Conservation (phyloP, 1,140 invertebrate genomes). For the Lepidurus couesii region DNA sequence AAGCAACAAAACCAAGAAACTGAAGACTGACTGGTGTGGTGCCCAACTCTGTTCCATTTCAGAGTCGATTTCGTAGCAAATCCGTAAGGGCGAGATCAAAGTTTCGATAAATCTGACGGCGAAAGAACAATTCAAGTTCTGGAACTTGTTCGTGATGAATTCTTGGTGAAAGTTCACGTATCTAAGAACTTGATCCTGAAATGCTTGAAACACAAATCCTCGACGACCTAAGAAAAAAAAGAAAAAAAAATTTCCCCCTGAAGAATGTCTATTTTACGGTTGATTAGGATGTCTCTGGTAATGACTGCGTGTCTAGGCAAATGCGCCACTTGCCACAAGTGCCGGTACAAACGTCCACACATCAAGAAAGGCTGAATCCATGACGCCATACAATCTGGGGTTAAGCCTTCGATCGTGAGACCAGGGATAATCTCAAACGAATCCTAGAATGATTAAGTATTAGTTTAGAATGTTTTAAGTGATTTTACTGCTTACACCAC, state of each 20-base stretch:
- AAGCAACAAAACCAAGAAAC: neutral
- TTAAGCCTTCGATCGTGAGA: neutral
- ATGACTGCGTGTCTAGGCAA: neutral
- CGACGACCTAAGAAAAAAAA: neutral
- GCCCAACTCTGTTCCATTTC: neutral
- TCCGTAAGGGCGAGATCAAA: neutral
- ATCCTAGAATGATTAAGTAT: neutral
- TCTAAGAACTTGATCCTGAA: neutral
- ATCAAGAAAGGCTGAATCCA: neutral
- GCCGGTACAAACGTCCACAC: neutral
- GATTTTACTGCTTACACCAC: neutral
- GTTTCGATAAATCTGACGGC: neutral
- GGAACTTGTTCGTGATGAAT: neutral
- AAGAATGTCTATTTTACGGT: neutral
- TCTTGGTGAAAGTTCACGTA: neutral
- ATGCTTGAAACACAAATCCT: neutral
- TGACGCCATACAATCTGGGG: neutral
- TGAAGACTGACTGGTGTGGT: neutral
- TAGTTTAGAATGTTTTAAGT: neutral
- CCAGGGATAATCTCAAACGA: neutral
- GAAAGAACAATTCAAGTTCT: neutral
- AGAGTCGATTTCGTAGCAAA: neutral
- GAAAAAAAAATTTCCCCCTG: neutral
- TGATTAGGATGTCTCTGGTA: neutral
- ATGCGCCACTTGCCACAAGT: neutral